Evolutionary conservation across 2,888 invertebrate species (phyloP).

Genomic region (Eupithecia inturbata): DNA sequence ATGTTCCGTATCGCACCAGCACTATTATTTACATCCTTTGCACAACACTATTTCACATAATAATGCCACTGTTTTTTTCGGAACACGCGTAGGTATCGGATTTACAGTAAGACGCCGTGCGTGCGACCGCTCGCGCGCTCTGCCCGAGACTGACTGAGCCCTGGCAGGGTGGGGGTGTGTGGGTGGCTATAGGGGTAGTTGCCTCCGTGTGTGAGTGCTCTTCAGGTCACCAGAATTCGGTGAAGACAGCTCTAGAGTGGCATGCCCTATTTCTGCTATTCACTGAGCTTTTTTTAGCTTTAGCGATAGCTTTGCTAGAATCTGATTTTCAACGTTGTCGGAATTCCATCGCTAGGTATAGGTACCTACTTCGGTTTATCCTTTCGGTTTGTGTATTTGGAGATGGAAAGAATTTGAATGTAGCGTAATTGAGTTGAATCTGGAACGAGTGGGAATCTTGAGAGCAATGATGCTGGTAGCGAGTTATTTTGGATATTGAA

Average conservation of each 20-base stretch:
- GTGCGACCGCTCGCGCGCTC: conserved; percentile 50
- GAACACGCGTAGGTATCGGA: conserved; percentile 36
- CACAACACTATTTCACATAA: conserved; percentile 37
- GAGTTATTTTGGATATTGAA: conserved; percentile 11
- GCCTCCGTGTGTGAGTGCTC: conserved; percentile 57
- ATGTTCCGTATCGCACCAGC: conserved; percentile 40
- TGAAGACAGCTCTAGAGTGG: conserved; percentile 69
- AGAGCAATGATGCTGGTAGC: conserved; percentile 2
- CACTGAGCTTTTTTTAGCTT: conserved; percentile 38
- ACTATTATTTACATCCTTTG: conserved; percentile 36
- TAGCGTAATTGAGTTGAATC: background rate
- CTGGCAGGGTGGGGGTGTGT: conserved; percentile 50
- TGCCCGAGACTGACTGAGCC: conserved; percentile 60
- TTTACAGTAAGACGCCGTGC: conserved; percentile 24
- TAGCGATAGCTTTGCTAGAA: conserved; percentile 17
- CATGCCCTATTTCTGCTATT: conserved; percentile 67
- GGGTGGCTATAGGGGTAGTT: conserved; percentile 40
- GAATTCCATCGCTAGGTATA: background rate
- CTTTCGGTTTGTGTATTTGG: background rate
- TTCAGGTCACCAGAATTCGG: conserved; percentile 79
- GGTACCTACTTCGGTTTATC: background rate
- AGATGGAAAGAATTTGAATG: background rate
- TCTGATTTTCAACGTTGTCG: conserved; percentile 12
- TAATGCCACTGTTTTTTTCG: conserved; percentile 30
- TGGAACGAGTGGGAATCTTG: conserved; percentile 2